Evolutionary conservation across 2,113 vertebrate species (phyloP), one percentile per base, ranked within the genome.

Genomic region (Symphodus melops): DNA sequence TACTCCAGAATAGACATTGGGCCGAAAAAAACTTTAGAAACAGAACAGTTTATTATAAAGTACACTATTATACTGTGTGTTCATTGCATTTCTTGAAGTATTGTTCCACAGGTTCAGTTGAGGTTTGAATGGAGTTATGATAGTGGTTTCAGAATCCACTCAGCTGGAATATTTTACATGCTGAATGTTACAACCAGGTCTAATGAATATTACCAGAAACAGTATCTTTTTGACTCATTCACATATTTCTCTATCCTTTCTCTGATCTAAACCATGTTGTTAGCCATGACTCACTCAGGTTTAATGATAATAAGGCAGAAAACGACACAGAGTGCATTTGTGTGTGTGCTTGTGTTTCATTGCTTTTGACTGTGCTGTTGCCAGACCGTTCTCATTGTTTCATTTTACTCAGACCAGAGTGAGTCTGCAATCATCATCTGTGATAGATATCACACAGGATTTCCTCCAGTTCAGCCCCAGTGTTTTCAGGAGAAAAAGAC

Each of bases 381-480:
- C 83, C 74, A 79, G 54, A 58, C 21, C 20, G 9, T 20, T 17
- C 55, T 83, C 86, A 88, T 89, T 90, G 88, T 88, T 89, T 84
- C 41, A n/a, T 28, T 80, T 54, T 23, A 28, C 67, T 77, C 77
- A 64, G 65, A 54, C 70, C 7, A 7, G 5, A 74, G 33, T 48
- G 1, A 58, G 65, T 72, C 70, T 72, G 83, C 57, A 86, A 67
- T 87, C 64, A 82, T 84, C 77, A 84, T 86, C 75, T 48, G 55
- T 0, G 66, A 68, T 70, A 61, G 52, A 87, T 86, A 92, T 89
- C 90, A 60, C 66, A 60, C 87, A 92, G 91, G 90, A 92, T 92
- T 88, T 92, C 90, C 90, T 85, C 74, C 68, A 0, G 82, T 86
- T 88, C 55, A 75, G 48, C 54, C 74, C 28, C 16, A 61, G n/a